These are phyloP conservation scores for Premnoplex brunnescens DNA, from an alignment of 2,797 vertebrate species.

Conservation along the genomic window DNA sequence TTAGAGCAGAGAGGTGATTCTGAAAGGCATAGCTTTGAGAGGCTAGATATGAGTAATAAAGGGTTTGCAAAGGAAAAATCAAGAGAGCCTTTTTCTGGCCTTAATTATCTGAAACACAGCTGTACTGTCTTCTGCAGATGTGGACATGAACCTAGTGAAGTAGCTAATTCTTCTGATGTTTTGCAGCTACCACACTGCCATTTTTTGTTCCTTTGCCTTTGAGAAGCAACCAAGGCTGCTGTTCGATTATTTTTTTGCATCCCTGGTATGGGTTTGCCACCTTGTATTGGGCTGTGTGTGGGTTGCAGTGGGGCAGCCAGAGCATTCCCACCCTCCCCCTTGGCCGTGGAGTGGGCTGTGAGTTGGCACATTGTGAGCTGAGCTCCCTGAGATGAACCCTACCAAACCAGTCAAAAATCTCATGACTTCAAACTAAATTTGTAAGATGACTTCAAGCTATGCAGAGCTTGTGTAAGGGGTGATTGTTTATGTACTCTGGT, in stretches of 20 bases:
- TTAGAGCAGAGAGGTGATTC: neutral
- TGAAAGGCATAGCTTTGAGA: neutral
- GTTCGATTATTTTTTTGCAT: neutral
- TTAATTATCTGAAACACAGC: neutral
- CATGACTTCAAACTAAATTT: neutral
- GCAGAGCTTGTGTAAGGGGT: neutral
- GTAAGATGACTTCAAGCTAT: neutral
- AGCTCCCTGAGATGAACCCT: neutral
- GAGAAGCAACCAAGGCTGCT: neutral
- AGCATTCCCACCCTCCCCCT: neutral
- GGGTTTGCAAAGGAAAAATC: neutral
- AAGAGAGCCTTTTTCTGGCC: neutral
- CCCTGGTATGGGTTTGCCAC: neutral
- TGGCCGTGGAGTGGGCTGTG: neutral
- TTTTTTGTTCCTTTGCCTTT: neutral
- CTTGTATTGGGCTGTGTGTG: neutral
- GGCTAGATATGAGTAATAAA: neutral
- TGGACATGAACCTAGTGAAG: neutral
- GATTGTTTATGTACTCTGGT: neutral
- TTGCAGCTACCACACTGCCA: neutral
- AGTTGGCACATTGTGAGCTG: rapidly evolving
- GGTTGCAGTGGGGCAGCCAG: neutral
- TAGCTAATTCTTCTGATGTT: neutral
- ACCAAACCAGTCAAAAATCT: neutral
- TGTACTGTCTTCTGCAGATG: neutral